These are phyloP conservation scores for Coecobrya sp. DNA, from an alignment of 2,888 invertebrate species.

Conservation along the genomic window DNA sequence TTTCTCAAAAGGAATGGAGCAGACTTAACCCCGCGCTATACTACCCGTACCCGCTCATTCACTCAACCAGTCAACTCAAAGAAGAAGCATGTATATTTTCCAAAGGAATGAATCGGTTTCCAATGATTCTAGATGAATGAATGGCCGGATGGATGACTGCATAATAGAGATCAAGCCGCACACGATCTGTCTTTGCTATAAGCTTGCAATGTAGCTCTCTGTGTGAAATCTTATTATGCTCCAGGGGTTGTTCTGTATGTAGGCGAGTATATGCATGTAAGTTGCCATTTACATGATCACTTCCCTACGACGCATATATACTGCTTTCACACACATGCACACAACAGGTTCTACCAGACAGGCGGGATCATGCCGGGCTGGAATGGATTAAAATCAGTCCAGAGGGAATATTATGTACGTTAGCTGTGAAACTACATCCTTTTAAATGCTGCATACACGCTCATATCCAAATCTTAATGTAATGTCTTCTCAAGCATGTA, in stretches of 20 bases:
- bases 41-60: neutral
- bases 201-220: neutral
- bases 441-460: constrained; percentile 28
- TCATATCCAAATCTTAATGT: neutral
- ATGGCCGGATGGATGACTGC: constrained; percentile 10
- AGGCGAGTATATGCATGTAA: neutral
- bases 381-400: constrained; percentile 77
- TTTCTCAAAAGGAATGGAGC: neutral
- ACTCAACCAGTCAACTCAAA: constrained; percentile 1
- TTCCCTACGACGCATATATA: neutral
- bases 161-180: neutral
- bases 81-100: constrained; percentile 31
- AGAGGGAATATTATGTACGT: constrained; percentile 25
- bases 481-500: constrained; percentile 34
- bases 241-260: constrained; percentile 34
- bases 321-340: neutral
- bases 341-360: constrained; percentile 34
- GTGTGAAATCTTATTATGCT: constrained; percentile 61
- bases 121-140: constrained; percentile 34
- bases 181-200: neutral
- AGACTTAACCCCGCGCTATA: constrained; percentile 26
- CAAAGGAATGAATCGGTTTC: constrained; percentile 12
- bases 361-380: neutral
- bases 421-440: neutral
- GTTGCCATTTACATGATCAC: constrained; percentile 7